Conservation (phyloP, 1,140 invertebrate species). For the Maconellicoccus hirsutus region DNA sequence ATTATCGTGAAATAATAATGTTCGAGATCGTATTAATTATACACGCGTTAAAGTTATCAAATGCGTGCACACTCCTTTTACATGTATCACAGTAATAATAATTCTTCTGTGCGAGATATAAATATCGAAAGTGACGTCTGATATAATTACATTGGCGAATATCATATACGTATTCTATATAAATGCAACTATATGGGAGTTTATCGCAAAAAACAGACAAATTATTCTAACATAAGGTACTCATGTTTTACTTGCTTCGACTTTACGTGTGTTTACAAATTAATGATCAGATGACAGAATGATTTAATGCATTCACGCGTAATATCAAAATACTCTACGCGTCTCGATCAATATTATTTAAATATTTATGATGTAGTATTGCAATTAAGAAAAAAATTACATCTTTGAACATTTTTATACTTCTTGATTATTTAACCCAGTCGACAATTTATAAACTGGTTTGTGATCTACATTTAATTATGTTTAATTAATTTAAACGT, state of each 20-base stretch:
- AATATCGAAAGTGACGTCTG: neutral
- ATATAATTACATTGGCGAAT: neutral
- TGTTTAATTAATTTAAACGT: neutral
- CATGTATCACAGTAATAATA: neutral
- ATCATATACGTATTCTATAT: neutral
- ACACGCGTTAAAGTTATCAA: too few relatives aligned
- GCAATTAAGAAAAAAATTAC: neutral
- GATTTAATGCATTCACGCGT: neutral
- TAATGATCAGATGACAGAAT: neutral
- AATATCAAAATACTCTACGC: neutral
- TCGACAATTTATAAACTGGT: neutral
- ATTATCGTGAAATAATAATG: too few relatives aligned
- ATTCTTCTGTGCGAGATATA: too few relatives aligned
- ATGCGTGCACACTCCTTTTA: neutral
- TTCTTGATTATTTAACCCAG: neutral
- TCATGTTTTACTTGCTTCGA: neutral
- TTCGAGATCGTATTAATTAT: too few relatives aligned
- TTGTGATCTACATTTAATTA: conserved; percentile 10
- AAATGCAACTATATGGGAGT: neutral
- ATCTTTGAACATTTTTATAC: neutral
- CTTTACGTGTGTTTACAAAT: neutral
- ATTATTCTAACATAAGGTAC: neutral
- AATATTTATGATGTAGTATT: conserved; percentile 5
- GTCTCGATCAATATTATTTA: neutral
- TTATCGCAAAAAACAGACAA: conserved; percentile 4